phyloP scores from a whole-genome alignment of 1,140 invertebrate species.

The Aphaenogaster rudis region DNA sequence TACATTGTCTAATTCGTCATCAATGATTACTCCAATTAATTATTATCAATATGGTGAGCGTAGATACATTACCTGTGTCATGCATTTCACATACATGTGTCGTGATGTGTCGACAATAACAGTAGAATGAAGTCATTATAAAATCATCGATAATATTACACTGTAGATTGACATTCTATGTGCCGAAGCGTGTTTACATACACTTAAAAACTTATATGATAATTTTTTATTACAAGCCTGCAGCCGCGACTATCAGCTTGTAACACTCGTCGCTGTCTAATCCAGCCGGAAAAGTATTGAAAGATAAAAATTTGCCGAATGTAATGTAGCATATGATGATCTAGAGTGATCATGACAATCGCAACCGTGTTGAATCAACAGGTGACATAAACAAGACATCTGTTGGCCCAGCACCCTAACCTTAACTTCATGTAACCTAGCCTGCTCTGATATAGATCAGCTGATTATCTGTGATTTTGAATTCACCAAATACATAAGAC shows the following conservation, averaged over 20 bases:
- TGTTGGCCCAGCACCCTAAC: neutral
- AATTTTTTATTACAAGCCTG: neutral
- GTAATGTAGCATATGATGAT: neutral
- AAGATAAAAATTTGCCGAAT: neutral
- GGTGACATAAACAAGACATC: slow-evolving; percentile 40
- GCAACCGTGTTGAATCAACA: slow-evolving; percentile 32
- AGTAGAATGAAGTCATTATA: neutral
- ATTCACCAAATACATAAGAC: neutral
- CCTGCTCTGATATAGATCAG: neutral
- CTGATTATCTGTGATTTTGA: slow-evolving; percentile 15
- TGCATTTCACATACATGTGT: neutral
- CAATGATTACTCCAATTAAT: neutral
- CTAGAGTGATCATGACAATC: neutral
- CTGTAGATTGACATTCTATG: neutral
- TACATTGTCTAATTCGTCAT: neutral
- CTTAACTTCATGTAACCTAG: neutral
- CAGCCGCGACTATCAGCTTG: neutral
- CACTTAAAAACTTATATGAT: slow-evolving; percentile 13
- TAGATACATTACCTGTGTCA: slow-evolving; percentile 1
- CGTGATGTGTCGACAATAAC: neutral
- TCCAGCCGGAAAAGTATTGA: neutral
- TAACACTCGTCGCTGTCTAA: neutral
- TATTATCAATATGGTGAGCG: neutral
- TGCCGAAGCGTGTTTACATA: neutral
- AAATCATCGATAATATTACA: slow-evolving; percentile 24